Base-by-base conservation (phyloP, 2,888 invertebrate genomes). In the Pyrocoelia pectoralis region DNA sequence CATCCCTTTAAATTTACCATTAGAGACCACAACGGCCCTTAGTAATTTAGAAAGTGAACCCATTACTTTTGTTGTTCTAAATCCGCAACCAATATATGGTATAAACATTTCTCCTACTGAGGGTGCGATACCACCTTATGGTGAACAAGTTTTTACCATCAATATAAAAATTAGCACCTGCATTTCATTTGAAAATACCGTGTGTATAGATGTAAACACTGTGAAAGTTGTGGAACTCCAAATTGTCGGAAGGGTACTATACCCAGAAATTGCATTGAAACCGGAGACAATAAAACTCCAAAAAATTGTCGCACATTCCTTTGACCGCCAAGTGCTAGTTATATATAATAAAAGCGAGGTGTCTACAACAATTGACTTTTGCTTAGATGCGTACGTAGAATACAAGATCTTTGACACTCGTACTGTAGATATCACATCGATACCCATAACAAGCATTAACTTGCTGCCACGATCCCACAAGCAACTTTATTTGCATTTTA, bases 271-370 rank as follows among this genome's bases (percentile, higher is more conserved):
- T 65, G 57, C 72, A 13, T 80, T 88, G 40, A 79, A 80, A 17
- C 87, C 88, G 0, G 82, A 82, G 66, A 78, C 77, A 67, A 80
- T 87, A 60, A 82, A 82, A 56, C 80, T 86, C 76, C 71, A 83
- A 43, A 81, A 87, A 59, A 77, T 87, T 1, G 72, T 76, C 3
- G 72, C 76, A 0, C 76, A 76, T 18, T 74, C 82, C 0, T 72
- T 74, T 49, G 74, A 77, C n/a, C 69, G 68, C 18, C 68, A 73
- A 12, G 57, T 67, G 2, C 74, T 83, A 58, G 71, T 69, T 10
- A 70, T 78, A 1, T 71, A 58, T 8, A 83, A 83, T 59, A 53
- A 68, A 6, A 78, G 80, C 9, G 56, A 66, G 1, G 71, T 76
- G 5, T 51, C 67, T 4, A 64, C 70, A 0, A 70, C 66, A 1